Conservation (phyloP, 2,113 vertebrate genomes). For the Petromus typicus region DNA sequence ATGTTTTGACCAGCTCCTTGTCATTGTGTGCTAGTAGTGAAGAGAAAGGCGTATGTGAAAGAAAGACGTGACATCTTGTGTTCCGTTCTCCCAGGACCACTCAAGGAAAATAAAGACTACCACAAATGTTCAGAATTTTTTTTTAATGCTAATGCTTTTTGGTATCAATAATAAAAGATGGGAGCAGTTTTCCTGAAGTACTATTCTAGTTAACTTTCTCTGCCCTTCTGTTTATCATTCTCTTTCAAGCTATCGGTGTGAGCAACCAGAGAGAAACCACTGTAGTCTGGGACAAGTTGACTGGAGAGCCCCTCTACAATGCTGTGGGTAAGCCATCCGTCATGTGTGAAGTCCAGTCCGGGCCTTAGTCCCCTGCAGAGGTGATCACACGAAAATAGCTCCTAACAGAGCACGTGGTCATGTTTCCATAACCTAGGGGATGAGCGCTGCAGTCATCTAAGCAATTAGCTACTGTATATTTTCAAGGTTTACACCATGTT, state of each 20-base stretch:
- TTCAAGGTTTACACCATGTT: neutral
- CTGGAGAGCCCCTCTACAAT: slow-evolving; percentile 96
- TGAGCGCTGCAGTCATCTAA: neutral
- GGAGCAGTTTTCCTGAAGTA: neutral
- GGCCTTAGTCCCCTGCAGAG: neutral
- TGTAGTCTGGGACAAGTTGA: slow-evolving; percentile 96
- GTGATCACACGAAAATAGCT: neutral
- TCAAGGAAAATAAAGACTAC: slow-evolving; percentile 15
- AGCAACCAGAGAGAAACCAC: slow-evolving; percentile 99
- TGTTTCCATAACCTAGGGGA: slow-evolving; percentile 1
- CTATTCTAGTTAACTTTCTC: slow-evolving; percentile 24
- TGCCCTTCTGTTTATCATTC: slow-evolving; percentile 71
- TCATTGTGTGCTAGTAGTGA: neutral
- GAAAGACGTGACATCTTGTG: neutral
- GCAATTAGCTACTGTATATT: neutral
- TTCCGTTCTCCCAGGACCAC: slow-evolving; percentile 9
- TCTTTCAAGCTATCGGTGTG: slow-evolving; percentile 94
- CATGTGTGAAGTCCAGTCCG: neutral
- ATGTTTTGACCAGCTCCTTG: neutral
- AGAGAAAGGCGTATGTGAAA: neutral
- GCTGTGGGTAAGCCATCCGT: slow-evolving; percentile 92
- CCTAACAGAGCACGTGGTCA: neutral
- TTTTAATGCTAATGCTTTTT: slow-evolving; percentile 39
- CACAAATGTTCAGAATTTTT: neutral
- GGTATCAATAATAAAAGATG: neutral